Percentiles rank a stretch among this genome's conserved stretches.
Conservation (phyloP, 1,140 invertebrate species). For the Drosophila fuyamai region DNA sequence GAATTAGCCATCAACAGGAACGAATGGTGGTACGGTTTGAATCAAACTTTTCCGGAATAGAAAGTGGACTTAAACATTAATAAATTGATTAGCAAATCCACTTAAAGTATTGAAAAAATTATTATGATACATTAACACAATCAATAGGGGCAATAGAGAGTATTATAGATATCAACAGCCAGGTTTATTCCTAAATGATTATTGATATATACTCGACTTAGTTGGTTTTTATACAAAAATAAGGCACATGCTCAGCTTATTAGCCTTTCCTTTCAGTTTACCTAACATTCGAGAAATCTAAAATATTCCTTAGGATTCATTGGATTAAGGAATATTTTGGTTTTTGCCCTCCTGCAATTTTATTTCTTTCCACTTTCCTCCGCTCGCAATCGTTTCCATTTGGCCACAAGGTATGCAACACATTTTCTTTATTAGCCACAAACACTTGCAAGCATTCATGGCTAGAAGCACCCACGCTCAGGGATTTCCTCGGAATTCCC, state of each 20-base stretch:
- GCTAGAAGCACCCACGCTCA: conserved; percentile 18
- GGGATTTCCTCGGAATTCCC: conserved; percentile 24
- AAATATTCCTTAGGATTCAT: not conserved
- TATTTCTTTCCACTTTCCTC: conserved; percentile 4
- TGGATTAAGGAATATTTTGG: conserved; percentile 7
- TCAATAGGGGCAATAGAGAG: no score
- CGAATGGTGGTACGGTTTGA: not conserved
- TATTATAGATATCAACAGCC: no score
- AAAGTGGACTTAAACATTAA: not conserved
- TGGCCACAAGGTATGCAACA: conserved; percentile 69
- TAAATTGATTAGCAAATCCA: not conserved
- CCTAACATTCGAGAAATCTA: not conserved
- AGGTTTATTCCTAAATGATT: no score
- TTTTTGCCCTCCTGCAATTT: conserved; percentile 8
- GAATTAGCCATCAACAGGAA: conserved; percentile 28
- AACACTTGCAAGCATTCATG: conserved; percentile 39
- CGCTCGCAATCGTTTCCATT: not conserved
- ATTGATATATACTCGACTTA: no score
- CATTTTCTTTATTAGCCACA: conserved; percentile 75
- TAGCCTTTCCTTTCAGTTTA: not conserved
- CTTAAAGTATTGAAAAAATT: not conserved
- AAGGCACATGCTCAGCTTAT: no score
- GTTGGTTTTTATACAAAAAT: no score
- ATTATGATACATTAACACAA: not conserved
- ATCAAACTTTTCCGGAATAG: not conserved